These are phyloP conservation scores for Drosophila aff. DNA, from an alignment of 1,140 invertebrate species.

Conservation along the genomic window DNA sequence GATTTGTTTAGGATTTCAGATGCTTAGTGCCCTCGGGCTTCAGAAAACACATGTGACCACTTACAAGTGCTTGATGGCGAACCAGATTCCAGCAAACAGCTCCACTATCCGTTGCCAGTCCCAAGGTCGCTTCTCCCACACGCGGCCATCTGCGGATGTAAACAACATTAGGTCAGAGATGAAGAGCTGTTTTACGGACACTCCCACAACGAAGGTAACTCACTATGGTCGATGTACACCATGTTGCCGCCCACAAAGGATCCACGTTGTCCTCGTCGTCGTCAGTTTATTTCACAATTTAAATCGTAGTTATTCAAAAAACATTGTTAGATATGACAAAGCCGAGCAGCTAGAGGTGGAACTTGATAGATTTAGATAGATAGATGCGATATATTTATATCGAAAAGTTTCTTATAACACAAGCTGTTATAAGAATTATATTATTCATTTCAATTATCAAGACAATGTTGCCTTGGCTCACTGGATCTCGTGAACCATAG, in stretches of 20 bases:
- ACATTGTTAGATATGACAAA: conserved; percentile 2
- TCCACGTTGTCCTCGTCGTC: neutral
- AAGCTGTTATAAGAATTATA: no score
- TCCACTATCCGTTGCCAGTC: conserved; percentile 61
- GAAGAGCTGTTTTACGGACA: neutral
- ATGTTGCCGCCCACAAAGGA: conserved; percentile 18
- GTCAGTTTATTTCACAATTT: conserved; percentile 1
- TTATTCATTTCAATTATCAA: no score
- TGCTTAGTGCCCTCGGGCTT: neutral
- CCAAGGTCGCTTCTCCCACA: conserved; percentile 77
- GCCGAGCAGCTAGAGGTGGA: neutral
- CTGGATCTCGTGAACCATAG: no score
- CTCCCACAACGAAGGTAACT: conserved; percentile 13
- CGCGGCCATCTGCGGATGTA: conserved; percentile 59
- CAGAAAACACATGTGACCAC: neutral
- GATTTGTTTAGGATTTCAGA: neutral
- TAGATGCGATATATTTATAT: neutral
- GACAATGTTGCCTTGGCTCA: no score
- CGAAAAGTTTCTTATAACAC: no score
- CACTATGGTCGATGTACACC: conserved; percentile 58
- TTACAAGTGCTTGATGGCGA: conserved; percentile 63
- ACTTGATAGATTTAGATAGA: neutral
- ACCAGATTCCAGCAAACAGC: conserved; percentile 65
- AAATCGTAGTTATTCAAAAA: neutral
- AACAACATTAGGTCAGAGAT: neutral